Evolutionary conservation across 2,797 vertebrate genomes (phyloP).

Genomic region (Danio choprae): DNA sequence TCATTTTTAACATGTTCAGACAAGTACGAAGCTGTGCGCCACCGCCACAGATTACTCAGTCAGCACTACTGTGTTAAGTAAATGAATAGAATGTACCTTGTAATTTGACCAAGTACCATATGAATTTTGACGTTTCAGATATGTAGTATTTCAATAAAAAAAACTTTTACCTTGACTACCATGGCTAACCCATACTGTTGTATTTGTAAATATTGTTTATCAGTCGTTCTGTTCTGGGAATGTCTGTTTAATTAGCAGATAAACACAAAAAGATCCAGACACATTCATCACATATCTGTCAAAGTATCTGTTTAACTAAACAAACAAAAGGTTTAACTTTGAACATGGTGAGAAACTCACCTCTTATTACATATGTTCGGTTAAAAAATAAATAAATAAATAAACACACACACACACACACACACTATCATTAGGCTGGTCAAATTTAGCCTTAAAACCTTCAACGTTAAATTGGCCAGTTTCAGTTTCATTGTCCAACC

Average conservation of each 20-base stretch:
- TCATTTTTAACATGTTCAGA: conserved; percentile 4
- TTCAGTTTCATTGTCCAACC: no score
- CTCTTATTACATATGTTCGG: no score
- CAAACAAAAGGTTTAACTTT: no score
- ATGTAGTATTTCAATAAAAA: background rate
- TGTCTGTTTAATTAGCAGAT: conserved; percentile 37
- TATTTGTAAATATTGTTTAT: background rate
- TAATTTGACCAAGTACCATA: background rate
- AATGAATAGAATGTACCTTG: background rate
- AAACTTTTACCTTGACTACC: background rate
- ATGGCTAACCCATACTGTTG: background rate
- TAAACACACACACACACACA: no score
- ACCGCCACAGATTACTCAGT: background rate
- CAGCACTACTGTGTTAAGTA: background rate
- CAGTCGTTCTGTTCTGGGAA: background rate
- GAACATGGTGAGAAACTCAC: no score
- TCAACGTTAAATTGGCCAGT: no score
- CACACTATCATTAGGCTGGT: no score
- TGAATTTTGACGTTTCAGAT: background rate
- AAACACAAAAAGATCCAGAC: conserved; percentile 17
- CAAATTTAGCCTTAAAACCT: no score
- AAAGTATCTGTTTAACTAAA: background rate
- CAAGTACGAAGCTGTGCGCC: background rate
- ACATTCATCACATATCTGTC: background rate
- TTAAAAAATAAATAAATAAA: no score